phyloP scores from a whole-genome alignment of 1,140 invertebrate species.

The Lepidurus packardi region DNA sequence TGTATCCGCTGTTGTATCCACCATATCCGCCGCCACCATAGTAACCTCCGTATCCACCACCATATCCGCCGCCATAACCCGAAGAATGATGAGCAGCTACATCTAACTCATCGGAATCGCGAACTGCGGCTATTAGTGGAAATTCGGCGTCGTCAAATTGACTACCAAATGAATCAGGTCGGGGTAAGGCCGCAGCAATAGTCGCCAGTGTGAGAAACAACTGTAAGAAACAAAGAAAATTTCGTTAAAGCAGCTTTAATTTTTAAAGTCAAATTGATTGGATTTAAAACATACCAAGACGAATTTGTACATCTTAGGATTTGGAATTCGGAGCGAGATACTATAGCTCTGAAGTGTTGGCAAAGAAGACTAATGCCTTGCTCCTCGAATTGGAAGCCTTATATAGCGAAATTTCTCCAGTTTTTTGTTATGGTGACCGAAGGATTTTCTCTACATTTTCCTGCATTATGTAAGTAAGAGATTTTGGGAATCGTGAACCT shows the following conservation, averaged over 20 bases:
- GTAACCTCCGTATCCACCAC: neutral
- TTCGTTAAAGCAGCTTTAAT: neutral
- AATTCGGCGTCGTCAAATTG: too few species aligned
- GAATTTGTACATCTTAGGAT: neutral
- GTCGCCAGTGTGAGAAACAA: neutral
- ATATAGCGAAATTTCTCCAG: neutral
- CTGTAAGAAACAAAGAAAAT: neutral
- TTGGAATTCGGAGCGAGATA: too few species aligned
- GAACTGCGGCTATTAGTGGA: too few species aligned
- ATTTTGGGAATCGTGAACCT: too few species aligned
- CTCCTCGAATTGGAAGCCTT: neutral
- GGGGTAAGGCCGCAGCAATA: neutral
- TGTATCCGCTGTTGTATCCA: too few species aligned
- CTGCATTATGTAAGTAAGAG: too few species aligned
- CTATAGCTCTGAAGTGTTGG: too few species aligned
- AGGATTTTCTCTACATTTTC: too few species aligned
- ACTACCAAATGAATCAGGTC: neutral
- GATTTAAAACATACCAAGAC: neutral
- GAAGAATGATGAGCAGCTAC: neutral
- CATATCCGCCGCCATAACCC: neutral
- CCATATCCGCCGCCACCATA: neutral
- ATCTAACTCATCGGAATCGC: neutral
- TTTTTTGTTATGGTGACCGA: too few species aligned
- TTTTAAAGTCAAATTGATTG: neutral
- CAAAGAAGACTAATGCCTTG: too few species aligned